Evolutionary conservation across 2,888 invertebrate species (phyloP), one percentile per base, ranked within the genome.

Genomic region (Lochmaea capreae): DNA sequence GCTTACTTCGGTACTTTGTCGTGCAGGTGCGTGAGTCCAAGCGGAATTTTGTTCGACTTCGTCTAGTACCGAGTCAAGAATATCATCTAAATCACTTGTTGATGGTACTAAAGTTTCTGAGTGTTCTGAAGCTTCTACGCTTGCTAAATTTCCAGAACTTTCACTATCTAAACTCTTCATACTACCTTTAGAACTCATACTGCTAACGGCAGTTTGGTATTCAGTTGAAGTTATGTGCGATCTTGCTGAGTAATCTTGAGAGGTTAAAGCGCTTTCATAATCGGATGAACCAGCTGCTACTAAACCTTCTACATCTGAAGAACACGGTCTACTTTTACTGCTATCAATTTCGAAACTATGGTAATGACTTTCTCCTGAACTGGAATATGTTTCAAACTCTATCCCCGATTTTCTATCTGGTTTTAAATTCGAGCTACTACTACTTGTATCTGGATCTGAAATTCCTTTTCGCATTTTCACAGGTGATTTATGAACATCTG

Each of bases 41-140:
- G 76, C 78, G 33, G 78, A 73, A 49, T 81, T 82, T 33, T 81
- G 81, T 43, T 80, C 82, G 18, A 63, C 71, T 59, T 89, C 89
- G 49, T 88, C 88, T 3, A 87, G 78, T 14, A 89, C 90, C 75
- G 90, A 89, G 78, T 92, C 92, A 81, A 92, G 90, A 76, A 94
- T 89, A 81, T 94, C 93, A 83, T 93, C 93, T 65, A 93, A 87
- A 85, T 96, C 96, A 83, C 94, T 93, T 10, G 94, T 93, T 2
- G 98, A 97, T 14, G 97, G 96, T 11, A 98, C 94, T 10, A 98
- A 87, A 1, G 98, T 98, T 88, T 97, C 97, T 0, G 97, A 97
- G 39, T 94, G 90, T 86, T 98, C 97, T 46, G 97, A 97, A 52
- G 96, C 92, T 87, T 97, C 97, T 77, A 96, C 92, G 83, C 96